phyloP scores from a whole-genome alignment of 1,140 invertebrate species.

The Pseudomyrmex cubaensis region DNA sequence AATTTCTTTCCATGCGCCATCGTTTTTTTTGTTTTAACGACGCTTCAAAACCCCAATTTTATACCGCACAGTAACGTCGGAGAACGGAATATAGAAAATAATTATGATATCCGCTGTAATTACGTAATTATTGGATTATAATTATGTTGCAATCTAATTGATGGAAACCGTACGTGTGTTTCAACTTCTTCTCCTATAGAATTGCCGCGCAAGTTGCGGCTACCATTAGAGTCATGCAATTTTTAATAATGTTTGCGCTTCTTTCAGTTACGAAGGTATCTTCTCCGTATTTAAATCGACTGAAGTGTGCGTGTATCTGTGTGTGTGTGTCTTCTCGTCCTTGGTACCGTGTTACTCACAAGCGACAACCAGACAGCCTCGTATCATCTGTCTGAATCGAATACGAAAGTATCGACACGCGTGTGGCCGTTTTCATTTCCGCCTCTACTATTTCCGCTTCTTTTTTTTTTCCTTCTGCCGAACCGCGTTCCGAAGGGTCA shows the following conservation, averaged over 20 bases:
- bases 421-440: conserved; percentile 4
- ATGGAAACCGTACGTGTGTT: no score
- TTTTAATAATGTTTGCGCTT: conserved; percentile 1
- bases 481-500: conserved; percentile 47
- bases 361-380: conserved; percentile 12
- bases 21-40: background rate
- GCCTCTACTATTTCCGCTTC: background rate
- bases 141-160: no score
- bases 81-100: background rate
- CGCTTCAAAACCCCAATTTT: no score
- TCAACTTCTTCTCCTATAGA: no score
- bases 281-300: conserved; percentile 11
- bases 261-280: background rate
- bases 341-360: conserved; percentile 33
- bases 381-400: conserved; percentile 10
- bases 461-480: conserved; percentile 9
- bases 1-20: background rate
- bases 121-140: background rate
- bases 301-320: background rate
- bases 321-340: conserved; percentile 15
- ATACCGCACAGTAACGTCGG: no score
- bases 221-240: background rate
- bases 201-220: no score
- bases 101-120: background rate
- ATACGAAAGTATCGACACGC: conserved; percentile 33